phyloP scores from a whole-genome alignment of 1,140 invertebrate genomes.

The Phocides pigmalion region DNA sequence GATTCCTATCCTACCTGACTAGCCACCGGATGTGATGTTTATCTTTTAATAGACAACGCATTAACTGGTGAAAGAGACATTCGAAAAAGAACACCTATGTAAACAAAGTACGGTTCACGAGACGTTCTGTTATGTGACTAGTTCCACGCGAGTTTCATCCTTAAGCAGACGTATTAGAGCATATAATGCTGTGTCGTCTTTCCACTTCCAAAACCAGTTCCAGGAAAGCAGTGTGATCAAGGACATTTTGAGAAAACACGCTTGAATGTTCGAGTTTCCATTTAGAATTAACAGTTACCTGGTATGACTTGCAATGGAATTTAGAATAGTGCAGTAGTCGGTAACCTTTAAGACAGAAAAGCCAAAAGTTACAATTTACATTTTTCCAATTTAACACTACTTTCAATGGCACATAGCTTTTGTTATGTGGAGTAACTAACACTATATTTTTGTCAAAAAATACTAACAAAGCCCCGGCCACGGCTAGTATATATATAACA shows the following conservation, averaged over 20 bases:
- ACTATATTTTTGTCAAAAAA: no score
- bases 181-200: neutral
- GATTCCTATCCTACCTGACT: constrained; percentile 25
- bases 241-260: constrained; percentile 29
- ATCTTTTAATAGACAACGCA: constrained; percentile 42
- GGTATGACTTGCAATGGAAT: constrained; percentile 6
- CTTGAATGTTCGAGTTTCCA: constrained; percentile 25
- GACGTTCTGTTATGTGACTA: constrained; percentile 14
- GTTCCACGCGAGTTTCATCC: constrained; percentile 3
- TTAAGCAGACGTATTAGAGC: constrained; percentile 6
- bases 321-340: no score
- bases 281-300: constrained; percentile 20
- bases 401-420: no score
- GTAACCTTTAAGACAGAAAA: no score
- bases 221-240: constrained; percentile 24
- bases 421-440: no score
- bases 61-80: constrained; percentile 30
- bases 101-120: constrained; percentile 5
- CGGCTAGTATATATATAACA: no score
- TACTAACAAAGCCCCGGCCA: no score
- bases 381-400: no score
- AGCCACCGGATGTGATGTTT: constrained; percentile 39
- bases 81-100: constrained; percentile 9
- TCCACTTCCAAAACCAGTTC: constrained; percentile 21
- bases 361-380: no score